Conservation (phyloP, 2,888 invertebrate species). For the Chorisops tibialis region DNA sequence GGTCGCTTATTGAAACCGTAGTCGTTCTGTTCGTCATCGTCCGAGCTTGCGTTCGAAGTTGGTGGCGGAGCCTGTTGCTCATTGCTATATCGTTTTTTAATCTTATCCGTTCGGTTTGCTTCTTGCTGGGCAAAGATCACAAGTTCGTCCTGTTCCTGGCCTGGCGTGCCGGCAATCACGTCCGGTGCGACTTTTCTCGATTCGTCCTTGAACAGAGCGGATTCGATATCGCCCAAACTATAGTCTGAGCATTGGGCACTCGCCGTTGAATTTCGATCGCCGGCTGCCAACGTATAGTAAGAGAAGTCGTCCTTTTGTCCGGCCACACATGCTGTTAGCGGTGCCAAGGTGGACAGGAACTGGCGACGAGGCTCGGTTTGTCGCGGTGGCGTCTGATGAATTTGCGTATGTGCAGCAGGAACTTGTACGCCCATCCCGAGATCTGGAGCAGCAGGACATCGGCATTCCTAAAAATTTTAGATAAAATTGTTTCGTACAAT, state of each 20-base stretch:
- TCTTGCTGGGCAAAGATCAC: constrained; percentile 83
- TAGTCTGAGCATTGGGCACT: constrained; percentile 65
- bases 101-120: constrained; percentile 75
- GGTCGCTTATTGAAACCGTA: constrained; percentile 88
- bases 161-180: constrained; percentile 65
- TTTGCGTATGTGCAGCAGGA: constrained; percentile 52
- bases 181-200: constrained; percentile 65
- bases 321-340: constrained; percentile 73
- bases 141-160: constrained; percentile 69
- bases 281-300: constrained; percentile 59
- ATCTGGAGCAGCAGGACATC: constrained; percentile 56
- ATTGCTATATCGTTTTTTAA: constrained; percentile 69
- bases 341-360: constrained; percentile 74
- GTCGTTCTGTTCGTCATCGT: constrained; percentile 80
- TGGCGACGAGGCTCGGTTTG: constrained; percentile 68
- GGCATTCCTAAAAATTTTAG: constrained; percentile 44
- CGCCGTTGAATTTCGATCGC: constrained; percentile 60
- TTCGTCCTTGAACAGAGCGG: constrained; percentile 59
- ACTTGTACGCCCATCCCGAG: constrained; percentile 56
- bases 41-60: constrained; percentile 45
- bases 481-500: background rate
- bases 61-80: constrained; percentile 52
- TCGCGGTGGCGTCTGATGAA: constrained; percentile 51
- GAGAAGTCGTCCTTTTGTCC: constrained; percentile 58
- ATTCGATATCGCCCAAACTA: constrained; percentile 60